Evolutionary conservation across 2,888 invertebrate species (phyloP), one percentile per base, ranked within the genome.

Genomic region (Euproctis similis): DNA sequence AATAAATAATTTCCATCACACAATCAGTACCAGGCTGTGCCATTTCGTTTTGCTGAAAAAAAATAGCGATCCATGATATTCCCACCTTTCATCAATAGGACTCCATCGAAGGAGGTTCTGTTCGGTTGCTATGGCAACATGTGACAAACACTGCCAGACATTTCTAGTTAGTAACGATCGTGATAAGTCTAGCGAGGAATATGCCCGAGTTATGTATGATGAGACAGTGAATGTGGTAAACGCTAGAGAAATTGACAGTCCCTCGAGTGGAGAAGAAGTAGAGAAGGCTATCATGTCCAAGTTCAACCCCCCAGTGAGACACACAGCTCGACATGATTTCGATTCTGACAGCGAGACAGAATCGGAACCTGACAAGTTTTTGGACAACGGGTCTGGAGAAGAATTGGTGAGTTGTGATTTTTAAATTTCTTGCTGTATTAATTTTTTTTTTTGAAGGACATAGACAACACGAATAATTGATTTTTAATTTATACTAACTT

Each of bases 161-260:
- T 51, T 60, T 34, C 51, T 43, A 39, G 53, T 61, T 43, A 61
- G 37, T 26, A 50, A 34, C 33, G 57, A 56, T 35, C 50, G 42
- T 36, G 39, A 27, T 31, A 31, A 26, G 34, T n/a, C n/a, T n/a
- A 39, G 28, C 22, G 36, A 28, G 7, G 46, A 49, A 23, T 52
- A 59, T 64, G 60, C 53, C 27, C 62, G 57, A 50, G 74, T 64
- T 30, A 86, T 87, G 85, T 87, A 86, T 55, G 89, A 89, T 71
- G 89, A 89, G 59, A 86, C 85, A 2, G 86, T 88, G 24, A 80
- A 84, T 30, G 87, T 87, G 23, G 66, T 78, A 30, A 84, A 87
- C 45, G 86, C 87, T 1, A 80, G 77, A 44, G 89, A 89, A 42
- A 85, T 88, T 18, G 85, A 86, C 4, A 89, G 88, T 43, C 63